Percentiles rank a stretch among this genome's conserved stretches.
These are phyloP conservation scores for Pocillopora meandrina DNA, from an alignment of 92 coral and sea anemone genomes.

Conservation along the genomic window DNA sequence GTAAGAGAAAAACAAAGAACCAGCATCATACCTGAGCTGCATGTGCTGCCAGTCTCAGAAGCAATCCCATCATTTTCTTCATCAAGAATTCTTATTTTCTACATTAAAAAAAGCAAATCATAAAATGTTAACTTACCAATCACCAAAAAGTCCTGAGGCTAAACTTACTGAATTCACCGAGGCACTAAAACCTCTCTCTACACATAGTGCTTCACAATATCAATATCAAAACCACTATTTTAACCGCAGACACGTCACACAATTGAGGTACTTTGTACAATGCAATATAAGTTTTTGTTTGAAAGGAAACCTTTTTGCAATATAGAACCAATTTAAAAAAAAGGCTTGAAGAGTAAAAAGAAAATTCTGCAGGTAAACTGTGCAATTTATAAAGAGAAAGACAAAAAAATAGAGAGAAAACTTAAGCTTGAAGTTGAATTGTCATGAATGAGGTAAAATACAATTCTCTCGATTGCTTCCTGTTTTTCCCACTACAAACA, in stretches of 20 bases:
- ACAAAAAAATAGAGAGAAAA: too few species aligned
- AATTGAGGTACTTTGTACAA: not conserved
- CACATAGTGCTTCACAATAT: too few species aligned
- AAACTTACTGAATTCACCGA: not conserved
- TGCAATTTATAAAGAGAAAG: too few species aligned
- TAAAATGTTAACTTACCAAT: not conserved
- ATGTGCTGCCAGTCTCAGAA: slow-evolving; percentile 41
- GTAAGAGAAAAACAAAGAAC: too few species aligned
- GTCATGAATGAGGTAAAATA: too few species aligned
- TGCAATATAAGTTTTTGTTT: not conserved
- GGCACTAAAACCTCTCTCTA: not conserved
- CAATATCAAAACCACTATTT: too few species aligned
- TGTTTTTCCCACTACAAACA: too few species aligned
- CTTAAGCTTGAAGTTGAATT: too few species aligned
- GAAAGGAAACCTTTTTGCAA: too few species aligned
- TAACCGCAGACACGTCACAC: too few species aligned
- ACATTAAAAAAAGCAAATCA: not conserved
- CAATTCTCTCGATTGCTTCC: too few species aligned
- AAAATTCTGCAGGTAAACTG: too few species aligned
- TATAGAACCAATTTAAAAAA: not conserved
- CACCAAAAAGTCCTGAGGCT: not conserved
- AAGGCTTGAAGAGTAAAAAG: not conserved
- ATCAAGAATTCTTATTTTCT: slow-evolving; percentile 95
- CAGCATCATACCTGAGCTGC: slow-evolving; percentile 18
- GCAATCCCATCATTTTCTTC: slow-evolving; percentile 85